phyloP scores from a whole-genome alignment of 2,888 invertebrate genomes.

The Macrophya annulata region DNA sequence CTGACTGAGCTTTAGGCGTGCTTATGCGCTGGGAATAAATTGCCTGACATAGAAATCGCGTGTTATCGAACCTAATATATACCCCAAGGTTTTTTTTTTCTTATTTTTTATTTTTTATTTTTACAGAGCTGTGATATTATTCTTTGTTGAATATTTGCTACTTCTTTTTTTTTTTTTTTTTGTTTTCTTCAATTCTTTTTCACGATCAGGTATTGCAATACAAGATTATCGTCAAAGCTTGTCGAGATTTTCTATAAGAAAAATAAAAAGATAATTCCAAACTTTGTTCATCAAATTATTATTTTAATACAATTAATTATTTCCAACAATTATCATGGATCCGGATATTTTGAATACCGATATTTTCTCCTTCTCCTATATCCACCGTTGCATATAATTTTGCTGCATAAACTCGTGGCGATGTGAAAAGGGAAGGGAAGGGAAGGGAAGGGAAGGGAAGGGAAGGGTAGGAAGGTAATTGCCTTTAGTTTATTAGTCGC shows the following conservation, averaged over 20 bases:
- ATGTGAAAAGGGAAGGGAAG: no score
- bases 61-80: constrained; percentile 25
- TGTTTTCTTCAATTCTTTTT: no score
- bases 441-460: neutral
- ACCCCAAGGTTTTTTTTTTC: neutral
- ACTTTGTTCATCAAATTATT: neutral
- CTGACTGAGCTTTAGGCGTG: neutral
- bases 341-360: neutral
- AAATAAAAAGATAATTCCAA: neutral
- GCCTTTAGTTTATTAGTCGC: constrained; percentile 37
- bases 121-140: constrained; percentile 1
- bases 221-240: no score
- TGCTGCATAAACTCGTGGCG: neutral
- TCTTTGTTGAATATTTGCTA: neutral
- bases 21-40: constrained; percentile 10
- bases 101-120: neutral
- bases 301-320: neutral
- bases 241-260: no score
- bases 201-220: no score
- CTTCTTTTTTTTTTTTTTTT: neutral
- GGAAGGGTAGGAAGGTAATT: neutral
- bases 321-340: neutral
- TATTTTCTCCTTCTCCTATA: neutral
- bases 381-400: neutral
- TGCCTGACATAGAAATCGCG: constrained; percentile 32